These are phyloP conservation scores for Clarias platycephalus DNA, from an alignment of 2,797 vertebrate species.

Conservation along the genomic window DNA sequence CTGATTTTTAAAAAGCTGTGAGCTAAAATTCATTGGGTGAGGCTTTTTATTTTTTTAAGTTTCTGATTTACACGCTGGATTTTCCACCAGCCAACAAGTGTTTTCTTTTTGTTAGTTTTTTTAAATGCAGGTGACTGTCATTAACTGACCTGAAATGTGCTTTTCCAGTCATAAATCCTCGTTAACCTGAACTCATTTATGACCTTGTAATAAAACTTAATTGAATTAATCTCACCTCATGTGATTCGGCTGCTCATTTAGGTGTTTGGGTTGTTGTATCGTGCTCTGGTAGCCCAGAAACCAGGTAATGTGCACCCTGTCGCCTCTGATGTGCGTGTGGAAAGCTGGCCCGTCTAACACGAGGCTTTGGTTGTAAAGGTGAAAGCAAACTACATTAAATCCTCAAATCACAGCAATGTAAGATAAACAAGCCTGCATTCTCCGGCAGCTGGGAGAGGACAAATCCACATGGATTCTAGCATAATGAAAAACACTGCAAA, in stretches of 20 bases:
- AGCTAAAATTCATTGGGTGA: not conserved
- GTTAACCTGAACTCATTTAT: slow-evolving; percentile 63
- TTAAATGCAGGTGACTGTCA: slow-evolving; percentile 38
- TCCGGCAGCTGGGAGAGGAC: slow-evolving; percentile 67
- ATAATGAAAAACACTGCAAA: slow-evolving; percentile 57
- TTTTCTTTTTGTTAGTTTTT: slow-evolving; percentile 4
- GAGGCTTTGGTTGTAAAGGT: slow-evolving; percentile 48
- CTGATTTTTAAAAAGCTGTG: not conserved
- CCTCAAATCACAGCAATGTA: slow-evolving; percentile 63
- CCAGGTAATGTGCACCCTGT: slow-evolving; percentile 60
- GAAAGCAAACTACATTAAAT: slow-evolving; percentile 64
- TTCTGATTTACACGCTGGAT: slow-evolving; percentile 53
- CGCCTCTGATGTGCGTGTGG: slow-evolving; percentile 24
- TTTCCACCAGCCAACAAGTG: slow-evolving; percentile 45
- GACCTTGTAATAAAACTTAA: slow-evolving; percentile 72
- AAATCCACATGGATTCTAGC: slow-evolving; percentile 66
- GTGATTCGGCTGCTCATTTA: slow-evolving; percentile 26
- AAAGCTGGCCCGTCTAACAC: slow-evolving; percentile 7
- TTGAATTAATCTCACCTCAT: slow-evolving; percentile 68
- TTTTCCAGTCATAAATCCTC: slow-evolving; percentile 67
- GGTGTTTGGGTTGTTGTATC: slow-evolving; percentile 45
- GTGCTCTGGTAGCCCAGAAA: slow-evolving; percentile 71
- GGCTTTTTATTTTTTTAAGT: not conserved
- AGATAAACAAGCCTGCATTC: slow-evolving; percentile 64
- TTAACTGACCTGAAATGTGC: slow-evolving; percentile 43